Conservation (phyloP, 2,113 vertebrate species). For the Oenanthe melanoleuca region DNA sequence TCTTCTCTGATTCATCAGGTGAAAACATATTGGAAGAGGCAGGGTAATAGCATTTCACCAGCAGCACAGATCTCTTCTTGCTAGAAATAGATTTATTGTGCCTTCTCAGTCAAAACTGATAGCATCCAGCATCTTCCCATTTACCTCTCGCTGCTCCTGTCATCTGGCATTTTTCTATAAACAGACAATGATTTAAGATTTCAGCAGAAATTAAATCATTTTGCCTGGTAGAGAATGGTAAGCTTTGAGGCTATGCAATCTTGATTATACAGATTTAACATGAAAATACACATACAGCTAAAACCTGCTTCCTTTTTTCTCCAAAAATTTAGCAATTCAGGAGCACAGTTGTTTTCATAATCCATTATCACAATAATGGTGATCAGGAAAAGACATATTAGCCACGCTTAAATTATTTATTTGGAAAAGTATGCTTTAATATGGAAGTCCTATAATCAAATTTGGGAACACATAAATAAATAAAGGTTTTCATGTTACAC, state of each 20-base stretch:
- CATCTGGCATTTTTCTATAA: conserved; percentile 18
- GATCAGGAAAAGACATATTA: not conserved
- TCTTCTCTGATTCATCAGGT: conserved; percentile 14
- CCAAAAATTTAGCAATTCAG: not conserved
- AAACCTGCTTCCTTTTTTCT: not conserved
- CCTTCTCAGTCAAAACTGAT: conserved; percentile 3
- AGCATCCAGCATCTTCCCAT: not conserved
- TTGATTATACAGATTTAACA: not conserved
- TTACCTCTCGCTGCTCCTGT: not conserved
- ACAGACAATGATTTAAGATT: conserved; percentile 19
- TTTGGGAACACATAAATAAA: not conserved
- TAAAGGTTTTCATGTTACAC: not conserved
- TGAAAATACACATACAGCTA: not conserved
- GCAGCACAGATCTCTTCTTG: conserved; percentile 9
- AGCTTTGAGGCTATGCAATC: not conserved
- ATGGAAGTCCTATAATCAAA: not conserved
- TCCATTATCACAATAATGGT: not conserved
- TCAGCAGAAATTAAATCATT: not conserved
- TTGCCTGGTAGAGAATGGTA: not conserved
- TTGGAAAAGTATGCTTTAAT: not conserved
- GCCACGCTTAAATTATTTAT: not conserved
- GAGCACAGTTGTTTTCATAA: not conserved
- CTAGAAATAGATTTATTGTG: not conserved
- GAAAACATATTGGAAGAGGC: conserved; percentile 56
- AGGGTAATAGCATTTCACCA: conserved; percentile 25